Percentiles rank a stretch among this genome's conserved stretches.
phyloP scores from a whole-genome alignment of 2,888 invertebrate species.

The Lampropteryx suffumata region DNA sequence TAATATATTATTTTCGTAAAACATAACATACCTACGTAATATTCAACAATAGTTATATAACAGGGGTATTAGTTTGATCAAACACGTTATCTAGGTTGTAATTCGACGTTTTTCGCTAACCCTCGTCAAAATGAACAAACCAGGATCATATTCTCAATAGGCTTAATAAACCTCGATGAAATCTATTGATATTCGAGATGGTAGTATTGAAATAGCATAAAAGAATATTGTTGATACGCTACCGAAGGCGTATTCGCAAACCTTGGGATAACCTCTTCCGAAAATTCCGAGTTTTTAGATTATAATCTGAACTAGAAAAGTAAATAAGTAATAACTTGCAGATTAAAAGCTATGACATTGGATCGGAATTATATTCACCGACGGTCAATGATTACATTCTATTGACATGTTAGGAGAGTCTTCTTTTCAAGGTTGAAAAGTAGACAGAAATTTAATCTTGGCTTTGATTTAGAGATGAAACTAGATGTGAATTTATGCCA shows the following conservation, averaged over 20 bases:
- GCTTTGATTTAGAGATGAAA: too few relatives aligned
- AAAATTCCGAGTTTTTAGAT: neutral
- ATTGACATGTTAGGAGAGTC: too few relatives aligned
- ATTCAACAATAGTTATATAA: too few relatives aligned
- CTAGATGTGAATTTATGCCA: too few relatives aligned
- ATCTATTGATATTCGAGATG: conserved; percentile 15
- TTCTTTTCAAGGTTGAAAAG: too few relatives aligned
- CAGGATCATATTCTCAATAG: conserved; percentile 20
- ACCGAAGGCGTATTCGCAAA: neutral
- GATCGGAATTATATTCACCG: too few relatives aligned
- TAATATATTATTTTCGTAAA: too few relatives aligned
- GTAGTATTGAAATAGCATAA: neutral
- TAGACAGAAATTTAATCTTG: too few relatives aligned
- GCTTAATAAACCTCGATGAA: conserved; percentile 13
- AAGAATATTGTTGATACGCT: conserved; percentile 1
- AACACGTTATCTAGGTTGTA: neutral
- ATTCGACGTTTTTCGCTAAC: conserved; percentile 14
- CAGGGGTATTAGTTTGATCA: neutral
- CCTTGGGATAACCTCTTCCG: conserved; percentile 5
- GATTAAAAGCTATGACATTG: too few relatives aligned
- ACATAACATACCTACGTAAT: too few relatives aligned
- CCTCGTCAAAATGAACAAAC: conserved; percentile 24
- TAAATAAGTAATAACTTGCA: too few relatives aligned
- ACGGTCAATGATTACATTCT: too few relatives aligned
- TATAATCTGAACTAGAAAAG: neutral